These are phyloP conservation scores for Julus scanicus DNA, from an alignment of 2,888 invertebrate genomes.

Conservation along the genomic window DNA sequence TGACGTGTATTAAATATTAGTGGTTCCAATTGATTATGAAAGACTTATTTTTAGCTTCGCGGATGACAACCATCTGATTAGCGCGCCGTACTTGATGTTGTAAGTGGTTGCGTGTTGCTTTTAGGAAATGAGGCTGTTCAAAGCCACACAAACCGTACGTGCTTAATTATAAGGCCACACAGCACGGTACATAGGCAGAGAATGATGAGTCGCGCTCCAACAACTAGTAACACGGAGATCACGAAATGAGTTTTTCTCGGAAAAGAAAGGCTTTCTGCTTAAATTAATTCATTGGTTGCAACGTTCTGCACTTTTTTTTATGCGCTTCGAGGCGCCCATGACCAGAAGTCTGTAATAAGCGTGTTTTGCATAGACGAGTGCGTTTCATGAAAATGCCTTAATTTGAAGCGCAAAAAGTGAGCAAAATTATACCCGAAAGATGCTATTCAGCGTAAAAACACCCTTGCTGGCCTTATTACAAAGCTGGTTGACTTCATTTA, in stretches of 20 bases:
- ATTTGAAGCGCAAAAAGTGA: not conserved
- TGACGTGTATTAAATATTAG: not conserved
- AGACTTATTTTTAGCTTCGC: not conserved
- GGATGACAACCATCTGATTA: not conserved
- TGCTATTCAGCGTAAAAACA: too few species aligned
- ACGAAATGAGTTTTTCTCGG: not conserved
- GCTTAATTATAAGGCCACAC: not conserved
- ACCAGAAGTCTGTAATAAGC: not conserved
- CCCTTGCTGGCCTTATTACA: too few species aligned
- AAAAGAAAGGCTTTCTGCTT: not conserved
- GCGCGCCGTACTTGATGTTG: not conserved
- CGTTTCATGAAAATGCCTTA: not conserved
- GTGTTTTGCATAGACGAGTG: too few species aligned
- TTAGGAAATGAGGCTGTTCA: not conserved
- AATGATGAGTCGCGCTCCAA: not conserved
- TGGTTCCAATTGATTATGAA: not conserved
- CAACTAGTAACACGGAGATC: not conserved
- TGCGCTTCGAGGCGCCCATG: not conserved
- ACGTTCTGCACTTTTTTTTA: not conserved
- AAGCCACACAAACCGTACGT: not conserved
- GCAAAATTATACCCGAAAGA: not conserved
- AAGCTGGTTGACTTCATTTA: too few species aligned
- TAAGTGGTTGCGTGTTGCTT: constrained; percentile 22
- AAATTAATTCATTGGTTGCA: not conserved
- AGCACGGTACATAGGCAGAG: not conserved